These are phyloP conservation scores for Criorhina ranunculi DNA, from an alignment of 2,888 invertebrate genomes.

Conservation along the genomic window DNA sequence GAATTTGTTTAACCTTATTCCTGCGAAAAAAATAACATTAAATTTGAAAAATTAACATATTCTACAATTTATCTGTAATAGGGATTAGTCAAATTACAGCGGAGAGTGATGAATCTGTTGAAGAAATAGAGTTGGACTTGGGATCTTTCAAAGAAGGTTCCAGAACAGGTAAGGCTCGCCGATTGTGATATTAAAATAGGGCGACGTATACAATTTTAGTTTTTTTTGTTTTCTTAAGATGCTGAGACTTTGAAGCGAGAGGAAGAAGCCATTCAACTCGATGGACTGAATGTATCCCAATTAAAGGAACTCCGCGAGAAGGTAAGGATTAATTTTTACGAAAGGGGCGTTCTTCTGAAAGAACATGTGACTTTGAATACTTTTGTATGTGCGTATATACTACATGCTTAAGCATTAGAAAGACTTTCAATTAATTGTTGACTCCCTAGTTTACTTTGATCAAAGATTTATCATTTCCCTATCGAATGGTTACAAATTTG, in stretches of 20 bases:
- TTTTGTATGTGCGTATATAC: not conserved
- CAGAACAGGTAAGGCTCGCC: constrained; percentile 89
- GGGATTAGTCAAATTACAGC: constrained; percentile 81
- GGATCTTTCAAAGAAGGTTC: constrained; percentile 94
- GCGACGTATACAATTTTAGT: constrained; percentile 27
- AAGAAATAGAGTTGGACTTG: constrained; percentile 90
- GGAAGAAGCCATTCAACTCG: constrained; percentile 98
- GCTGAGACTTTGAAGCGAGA: constrained; percentile 95
- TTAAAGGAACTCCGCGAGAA: constrained; percentile 95
- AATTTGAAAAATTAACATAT: not conserved
- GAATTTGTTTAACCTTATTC: constrained; percentile 77
- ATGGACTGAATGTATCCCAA: constrained; percentile 97
- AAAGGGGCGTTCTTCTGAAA: constrained; percentile 40
- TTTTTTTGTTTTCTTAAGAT: constrained; percentile 85
- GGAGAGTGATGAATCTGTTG: constrained; percentile 81
- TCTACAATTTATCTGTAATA: constrained; percentile 49
- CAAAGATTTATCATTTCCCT: too few species aligned
- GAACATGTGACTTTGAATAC: not conserved
- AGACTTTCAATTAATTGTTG: too few species aligned
- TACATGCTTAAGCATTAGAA: not conserved
- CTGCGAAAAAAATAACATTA: constrained; percentile 13
- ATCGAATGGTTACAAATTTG: too few species aligned
- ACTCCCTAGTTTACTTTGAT: too few species aligned
- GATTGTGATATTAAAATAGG: not conserved
- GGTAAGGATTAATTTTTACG: constrained; percentile 78